Evolutionary conservation across 2,113 vertebrate genomes (phyloP).

Genomic region (Hydrochoerus hydrochaeris): DNA sequence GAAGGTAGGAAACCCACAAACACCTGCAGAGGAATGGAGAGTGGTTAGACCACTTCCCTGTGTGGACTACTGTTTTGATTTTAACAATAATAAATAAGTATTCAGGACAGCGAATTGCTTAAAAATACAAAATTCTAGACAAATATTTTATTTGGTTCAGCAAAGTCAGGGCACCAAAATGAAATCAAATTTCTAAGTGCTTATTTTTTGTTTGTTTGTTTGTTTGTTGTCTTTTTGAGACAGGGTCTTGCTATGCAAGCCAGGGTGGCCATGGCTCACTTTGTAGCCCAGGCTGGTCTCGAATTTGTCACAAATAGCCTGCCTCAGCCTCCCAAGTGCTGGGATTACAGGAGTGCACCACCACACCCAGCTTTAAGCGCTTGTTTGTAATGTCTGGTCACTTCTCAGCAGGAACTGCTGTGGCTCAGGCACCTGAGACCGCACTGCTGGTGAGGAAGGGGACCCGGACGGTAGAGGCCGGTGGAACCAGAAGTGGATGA

Average conservation of each 20-base stretch:
- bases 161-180: not conserved
- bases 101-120: not conserved
- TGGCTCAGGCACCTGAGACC: too few relatives aligned
- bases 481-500: too few relatives aligned
- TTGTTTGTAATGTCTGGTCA: not conserved
- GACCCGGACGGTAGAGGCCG: fast-evolving
- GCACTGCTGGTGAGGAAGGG: fast-evolving
- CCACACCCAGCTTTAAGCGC: not conserved
- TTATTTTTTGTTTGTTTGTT: not conserved
- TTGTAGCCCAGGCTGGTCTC: too few relatives aligned
- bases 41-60: not conserved
- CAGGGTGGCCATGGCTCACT: too few relatives aligned
- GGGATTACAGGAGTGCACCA: too few relatives aligned
- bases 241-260: too few relatives aligned
- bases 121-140: not conserved
- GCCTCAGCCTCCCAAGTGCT: too few relatives aligned
- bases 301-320: too few relatives aligned
- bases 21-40: not conserved
- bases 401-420: not conserved
- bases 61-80: not conserved
- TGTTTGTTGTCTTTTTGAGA: too few relatives aligned
- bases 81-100: not conserved
- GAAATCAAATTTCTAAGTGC: not conserved
- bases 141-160: not conserved
- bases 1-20: not conserved